Percentiles rank a stretch among this genome's conserved stretches.
phyloP scores from a whole-genome alignment of 2,113 vertebrate species.

The Chinchilla lanigera region DNA sequence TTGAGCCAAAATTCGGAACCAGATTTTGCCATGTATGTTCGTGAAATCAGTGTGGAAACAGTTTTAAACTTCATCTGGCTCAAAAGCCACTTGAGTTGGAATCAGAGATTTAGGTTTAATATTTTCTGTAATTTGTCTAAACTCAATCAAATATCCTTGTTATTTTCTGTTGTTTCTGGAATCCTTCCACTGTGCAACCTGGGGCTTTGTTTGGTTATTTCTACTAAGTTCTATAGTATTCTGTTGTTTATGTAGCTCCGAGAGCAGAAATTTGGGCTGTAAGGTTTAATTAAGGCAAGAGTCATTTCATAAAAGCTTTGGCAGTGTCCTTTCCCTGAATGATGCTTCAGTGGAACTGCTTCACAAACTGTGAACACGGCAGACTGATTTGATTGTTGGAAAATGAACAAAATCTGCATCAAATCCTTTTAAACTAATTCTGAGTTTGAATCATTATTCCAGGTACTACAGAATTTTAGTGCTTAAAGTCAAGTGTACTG shows the following conservation, averaged over 20 bases:
- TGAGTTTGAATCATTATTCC: slow-evolving; percentile 70
- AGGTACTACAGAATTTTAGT: slow-evolving; percentile 67
- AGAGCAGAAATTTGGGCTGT: slow-evolving; percentile 61
- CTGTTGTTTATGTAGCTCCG: neutral
- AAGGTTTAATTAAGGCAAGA: slow-evolving; percentile 75
- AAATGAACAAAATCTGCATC: slow-evolving; percentile 68
- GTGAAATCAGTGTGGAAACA: neutral
- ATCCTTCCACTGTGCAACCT: neutral
- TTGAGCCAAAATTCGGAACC: neutral
- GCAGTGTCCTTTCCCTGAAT: slow-evolving; percentile 66
- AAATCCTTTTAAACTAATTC: slow-evolving; percentile 38
- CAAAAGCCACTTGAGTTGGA: neutral
- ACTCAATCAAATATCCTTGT: slow-evolving; percentile 25
- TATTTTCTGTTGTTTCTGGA: slow-evolving; percentile 42
- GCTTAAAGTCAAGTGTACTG: slow-evolving; percentile 74
- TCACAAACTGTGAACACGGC: slow-evolving; percentile 57
- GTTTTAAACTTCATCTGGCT: neutral
- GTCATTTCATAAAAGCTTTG: slow-evolving; percentile 72
- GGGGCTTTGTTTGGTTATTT: slow-evolving; percentile 54
- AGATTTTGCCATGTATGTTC: neutral
- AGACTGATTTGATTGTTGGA: slow-evolving; percentile 63
- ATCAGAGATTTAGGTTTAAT: neutral
- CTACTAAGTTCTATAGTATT: neutral
- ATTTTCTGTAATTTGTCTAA: neutral
- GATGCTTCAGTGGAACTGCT: slow-evolving; percentile 56